These are phyloP conservation scores for Platichthys flesus DNA, from an alignment of 2,113 vertebrate genomes.

Conservation along the genomic window DNA sequence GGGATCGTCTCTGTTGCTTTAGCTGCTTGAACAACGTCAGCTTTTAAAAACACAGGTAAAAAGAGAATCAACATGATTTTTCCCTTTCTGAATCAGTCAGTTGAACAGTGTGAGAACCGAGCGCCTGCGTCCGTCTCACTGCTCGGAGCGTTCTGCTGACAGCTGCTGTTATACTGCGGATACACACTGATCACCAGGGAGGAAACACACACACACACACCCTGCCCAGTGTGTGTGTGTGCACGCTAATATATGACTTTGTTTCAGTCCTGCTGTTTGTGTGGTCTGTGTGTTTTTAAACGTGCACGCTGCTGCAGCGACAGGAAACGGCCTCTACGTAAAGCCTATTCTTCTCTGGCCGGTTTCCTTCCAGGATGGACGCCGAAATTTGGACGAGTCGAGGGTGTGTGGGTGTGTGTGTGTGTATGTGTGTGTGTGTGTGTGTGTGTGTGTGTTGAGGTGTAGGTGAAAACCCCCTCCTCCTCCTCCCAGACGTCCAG, in stretches of 20 bases:
- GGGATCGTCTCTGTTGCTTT: not conserved
- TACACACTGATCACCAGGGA: constrained; percentile 48
- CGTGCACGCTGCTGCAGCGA: constrained; percentile 34
- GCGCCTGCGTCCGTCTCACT: constrained; percentile 39
- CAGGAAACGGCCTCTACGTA: constrained; percentile 76
- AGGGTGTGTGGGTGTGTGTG: constrained; percentile 1
- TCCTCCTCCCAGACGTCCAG: constrained; percentile 11
- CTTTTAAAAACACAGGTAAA: constrained; percentile 1
- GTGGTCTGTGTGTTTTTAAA: constrained; percentile 55
- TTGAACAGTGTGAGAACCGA: constrained; percentile 49
- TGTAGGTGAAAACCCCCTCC: constrained; percentile 46
- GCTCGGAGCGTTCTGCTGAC: constrained; percentile 60
- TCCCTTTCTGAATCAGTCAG: not conserved
- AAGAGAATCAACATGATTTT: constrained; percentile 7
- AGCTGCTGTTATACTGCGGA: constrained; percentile 64
- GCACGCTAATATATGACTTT: constrained; percentile 43
- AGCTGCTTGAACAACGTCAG: not conserved
- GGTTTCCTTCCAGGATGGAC: constrained; percentile 81
- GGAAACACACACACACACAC: constrained; percentile 43
- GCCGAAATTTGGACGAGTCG: constrained; percentile 47
- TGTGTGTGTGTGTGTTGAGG: constrained; percentile 30
- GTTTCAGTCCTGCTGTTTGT: constrained; percentile 46
- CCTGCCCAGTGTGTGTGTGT: not conserved
- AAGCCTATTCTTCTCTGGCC: constrained; percentile 79
- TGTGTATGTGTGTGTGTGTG: not conserved